phyloP scores from a whole-genome alignment of 2,888 invertebrate genomes.

The Tetragonisca angustula region DNA sequence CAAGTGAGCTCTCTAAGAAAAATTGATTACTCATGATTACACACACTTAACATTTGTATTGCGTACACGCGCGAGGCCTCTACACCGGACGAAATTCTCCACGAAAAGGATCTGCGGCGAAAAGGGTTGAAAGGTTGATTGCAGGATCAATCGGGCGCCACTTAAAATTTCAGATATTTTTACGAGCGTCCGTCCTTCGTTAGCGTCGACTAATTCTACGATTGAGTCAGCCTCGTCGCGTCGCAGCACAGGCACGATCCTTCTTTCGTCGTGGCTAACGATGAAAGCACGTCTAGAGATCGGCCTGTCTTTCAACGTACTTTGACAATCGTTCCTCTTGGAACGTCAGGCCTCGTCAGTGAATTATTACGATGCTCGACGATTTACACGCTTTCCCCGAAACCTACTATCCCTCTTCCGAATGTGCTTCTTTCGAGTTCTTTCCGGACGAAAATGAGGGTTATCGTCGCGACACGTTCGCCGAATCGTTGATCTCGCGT shows the following conservation, averaged over 20 bases:
- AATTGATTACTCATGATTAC: no score
- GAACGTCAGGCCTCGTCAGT: slow-evolving; percentile 44
- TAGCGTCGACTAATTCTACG: slow-evolving; percentile 64
- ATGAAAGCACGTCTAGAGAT: slow-evolving; percentile 67
- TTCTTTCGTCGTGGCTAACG: slow-evolving; percentile 64
- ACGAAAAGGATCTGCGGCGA: not conserved
- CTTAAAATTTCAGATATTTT: slow-evolving; percentile 48
- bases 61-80: no score
- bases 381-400: slow-evolving; percentile 51
- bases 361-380: slow-evolving; percentile 31
- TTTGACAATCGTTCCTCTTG: slow-evolving; percentile 69
- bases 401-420: slow-evolving; percentile 11
- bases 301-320: slow-evolving; percentile 70
- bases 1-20: no score
- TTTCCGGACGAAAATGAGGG: not conserved
- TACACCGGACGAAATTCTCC: not conserved
- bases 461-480: not conserved
- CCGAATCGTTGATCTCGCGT: not conserved
- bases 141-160: slow-evolving; percentile 18
- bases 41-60: no score
- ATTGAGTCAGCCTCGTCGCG: slow-evolving; percentile 55
- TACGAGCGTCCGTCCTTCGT: slow-evolving; percentile 51
- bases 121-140: slow-evolving; percentile 33
- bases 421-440: not conserved
- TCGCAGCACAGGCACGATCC: slow-evolving; percentile 52